These are phyloP conservation scores for Clarias batrachus DNA, from an alignment of 2,113 vertebrate genomes.

Conservation along the genomic window DNA sequence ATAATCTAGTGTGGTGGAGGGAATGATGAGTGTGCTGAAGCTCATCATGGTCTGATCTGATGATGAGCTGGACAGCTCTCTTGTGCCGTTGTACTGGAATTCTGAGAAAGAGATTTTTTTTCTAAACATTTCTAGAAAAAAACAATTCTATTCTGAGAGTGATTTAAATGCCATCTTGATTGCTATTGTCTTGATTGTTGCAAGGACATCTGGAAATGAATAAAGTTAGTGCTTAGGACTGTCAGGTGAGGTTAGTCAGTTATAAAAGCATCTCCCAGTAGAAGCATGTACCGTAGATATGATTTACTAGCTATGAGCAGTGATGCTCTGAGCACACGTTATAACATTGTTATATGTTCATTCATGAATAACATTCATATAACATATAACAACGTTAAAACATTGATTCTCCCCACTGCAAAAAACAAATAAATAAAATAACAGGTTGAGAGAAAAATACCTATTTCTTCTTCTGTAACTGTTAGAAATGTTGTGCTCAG, in stretches of 20 bases:
- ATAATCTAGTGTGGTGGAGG: slow-evolving; percentile 19
- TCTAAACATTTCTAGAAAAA: background rate
- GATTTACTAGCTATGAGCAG: slow-evolving; percentile 32
- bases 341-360: no score
- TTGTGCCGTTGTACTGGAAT: no score
- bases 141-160: background rate
- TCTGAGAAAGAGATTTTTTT: background rate
- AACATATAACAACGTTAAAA: no score
- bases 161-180: background rate
- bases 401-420: slow-evolving; percentile 49
- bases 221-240: background rate
- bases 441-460: slow-evolving; percentile 7
- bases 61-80: slow-evolving; percentile 10
- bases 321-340: slow-evolving; percentile 35
- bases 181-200: background rate
- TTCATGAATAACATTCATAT: no score
- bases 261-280: background rate
- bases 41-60: background rate
- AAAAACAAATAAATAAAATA: slow-evolving; percentile 25
- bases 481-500: background rate
- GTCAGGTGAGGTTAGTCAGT: background rate
- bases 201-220: background rate
- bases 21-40: background rate
- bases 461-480: slow-evolving; percentile 5
- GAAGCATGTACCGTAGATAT: background rate